phyloP scores from a whole-genome alignment of 1,140 invertebrate genomes.

The Bombus polaris region DNA sequence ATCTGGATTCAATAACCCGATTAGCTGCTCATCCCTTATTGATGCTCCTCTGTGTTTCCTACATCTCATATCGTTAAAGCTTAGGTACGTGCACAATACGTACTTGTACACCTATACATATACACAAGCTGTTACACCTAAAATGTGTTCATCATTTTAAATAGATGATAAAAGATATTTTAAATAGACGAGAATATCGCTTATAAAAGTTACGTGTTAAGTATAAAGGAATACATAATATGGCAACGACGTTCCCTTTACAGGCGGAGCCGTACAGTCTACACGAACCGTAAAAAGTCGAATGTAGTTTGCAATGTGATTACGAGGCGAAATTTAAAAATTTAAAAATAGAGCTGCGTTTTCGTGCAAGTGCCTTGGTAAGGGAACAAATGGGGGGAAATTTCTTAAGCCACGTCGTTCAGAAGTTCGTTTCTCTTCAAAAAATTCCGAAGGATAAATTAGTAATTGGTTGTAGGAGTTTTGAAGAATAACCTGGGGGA shows the following conservation, averaged over 20 bases:
- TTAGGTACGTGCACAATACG: background rate
- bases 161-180: background rate
- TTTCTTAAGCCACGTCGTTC: background rate
- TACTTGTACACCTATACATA: no score
- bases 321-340: no score
- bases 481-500: background rate
- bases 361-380: background rate
- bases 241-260: no score
- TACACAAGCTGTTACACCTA: no score
- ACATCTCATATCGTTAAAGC: background rate
- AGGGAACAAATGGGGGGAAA: background rate
- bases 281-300: background rate
- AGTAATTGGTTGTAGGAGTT: background rate
- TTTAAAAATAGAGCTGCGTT: background rate
- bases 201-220: background rate
- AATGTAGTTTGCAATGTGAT: background rate
- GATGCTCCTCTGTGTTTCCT: background rate
- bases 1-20: background rate
- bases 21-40: background rate
- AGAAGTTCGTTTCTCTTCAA: background rate
- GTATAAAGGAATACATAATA: no score
- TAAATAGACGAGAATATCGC: background rate
- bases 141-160: background rate
- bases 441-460: background rate
- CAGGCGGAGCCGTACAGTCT: no score